Conservation (phyloP, 1,140 invertebrate species). For the Drosophila arizonae region DNA sequence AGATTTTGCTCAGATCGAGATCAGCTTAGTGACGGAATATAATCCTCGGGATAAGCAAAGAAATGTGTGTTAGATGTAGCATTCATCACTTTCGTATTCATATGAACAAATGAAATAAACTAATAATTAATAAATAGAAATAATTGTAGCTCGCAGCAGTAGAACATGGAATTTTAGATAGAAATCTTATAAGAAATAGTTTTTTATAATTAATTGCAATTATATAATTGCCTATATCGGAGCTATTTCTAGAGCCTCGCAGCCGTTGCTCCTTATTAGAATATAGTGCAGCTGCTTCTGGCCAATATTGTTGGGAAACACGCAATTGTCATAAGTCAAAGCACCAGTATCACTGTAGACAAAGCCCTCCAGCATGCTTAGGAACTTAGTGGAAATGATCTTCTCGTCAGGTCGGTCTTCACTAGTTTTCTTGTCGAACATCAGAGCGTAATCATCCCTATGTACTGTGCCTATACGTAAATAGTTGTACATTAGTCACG, state of each 20-base stretch:
- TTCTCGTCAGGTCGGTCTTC: slow-evolving; percentile 26
- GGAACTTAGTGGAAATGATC: slow-evolving; percentile 37
- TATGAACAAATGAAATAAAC: no score
- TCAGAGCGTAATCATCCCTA: slow-evolving; percentile 50
- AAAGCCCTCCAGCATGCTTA: slow-evolving; percentile 51
- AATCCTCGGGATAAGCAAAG: no score
- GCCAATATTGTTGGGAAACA: slow-evolving; percentile 24
- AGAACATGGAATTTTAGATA: no score
- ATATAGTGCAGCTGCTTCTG: slow-evolving; percentile 32
- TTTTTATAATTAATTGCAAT: no score
- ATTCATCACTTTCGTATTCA: no score
- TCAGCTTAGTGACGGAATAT: no score
- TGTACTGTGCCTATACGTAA: slow-evolving; percentile 45
- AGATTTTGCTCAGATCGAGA: no score
- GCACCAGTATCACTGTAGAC: neutral
- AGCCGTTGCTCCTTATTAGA: slow-evolving; percentile 24
- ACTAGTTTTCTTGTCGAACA: slow-evolving; percentile 16
- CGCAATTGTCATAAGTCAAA: slow-evolving; percentile 8
- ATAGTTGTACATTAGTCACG: neutral
- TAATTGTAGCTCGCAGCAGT: no score
- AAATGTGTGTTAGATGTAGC: no score
- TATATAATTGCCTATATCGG: neutral
- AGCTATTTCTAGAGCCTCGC: neutral
- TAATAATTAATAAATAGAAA: no score
- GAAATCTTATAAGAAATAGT: no score